Base-by-base conservation (phyloP, 2,888 invertebrate species). In the Drosophila mimica region DNA sequence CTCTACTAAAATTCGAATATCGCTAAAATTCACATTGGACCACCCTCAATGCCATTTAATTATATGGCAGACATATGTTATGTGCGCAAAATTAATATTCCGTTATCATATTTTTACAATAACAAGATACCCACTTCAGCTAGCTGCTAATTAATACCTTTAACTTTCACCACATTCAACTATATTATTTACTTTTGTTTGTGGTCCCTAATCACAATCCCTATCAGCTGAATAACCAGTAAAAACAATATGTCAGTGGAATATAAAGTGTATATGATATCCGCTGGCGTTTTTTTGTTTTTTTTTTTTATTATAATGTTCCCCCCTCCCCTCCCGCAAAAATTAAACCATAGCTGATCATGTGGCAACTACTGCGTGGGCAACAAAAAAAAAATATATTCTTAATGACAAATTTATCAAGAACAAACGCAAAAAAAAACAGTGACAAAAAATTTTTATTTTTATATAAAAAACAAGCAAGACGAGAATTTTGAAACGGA, bases 331-430 rank as follows among this genome's bases (percentile, higher is more conserved):
- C 7, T 0, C 7, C 11, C n/a, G n/a, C n/a, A n/a, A 17, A 7
- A 17, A 33, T 33, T n/a, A 33, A 15, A 11, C 36, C 25, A 31
- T 17, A 30, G 34, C 33, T 52, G 71, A 79, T 86, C 86, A 84
- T 86, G 86, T 83, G 84, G 69, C 78, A 73, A 81, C 31, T 34
- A 15, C 36, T 51, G 79, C 73, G 79, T 79, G 76, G 65, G 68
- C 70, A 20, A 36, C 2, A 20, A 54, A 61, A 28, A 46, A 49
- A 17, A 0, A 33, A 28, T 36, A 60, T 40, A 63, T 49, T 62
- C 56, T 9, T 31, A 54, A 17, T 60, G 48, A 60, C 25, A 66
- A 52, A 62, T 64, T 63, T 38, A 33, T 51, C 8, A 46, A 46
- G 46, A 46, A 7, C 11, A 20, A 40, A 20, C n/a, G 2, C n/a